Conservation (phyloP, 2,888 invertebrate species). For the Sialis lutaria region DNA sequence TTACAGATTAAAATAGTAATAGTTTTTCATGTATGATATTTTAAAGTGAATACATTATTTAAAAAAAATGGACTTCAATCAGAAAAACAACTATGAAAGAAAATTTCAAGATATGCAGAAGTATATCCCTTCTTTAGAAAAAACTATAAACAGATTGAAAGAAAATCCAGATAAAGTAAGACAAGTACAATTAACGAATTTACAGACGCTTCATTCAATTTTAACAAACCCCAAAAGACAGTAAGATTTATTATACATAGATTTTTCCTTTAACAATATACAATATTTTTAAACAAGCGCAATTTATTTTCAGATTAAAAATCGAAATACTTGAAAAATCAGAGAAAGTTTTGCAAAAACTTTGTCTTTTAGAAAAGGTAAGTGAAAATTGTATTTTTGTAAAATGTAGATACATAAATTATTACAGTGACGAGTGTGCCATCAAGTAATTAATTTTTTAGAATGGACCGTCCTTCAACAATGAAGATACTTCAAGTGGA, state of each 20-base stretch:
- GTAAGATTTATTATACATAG: no score
- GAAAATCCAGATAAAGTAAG: slow-evolving; percentile 29
- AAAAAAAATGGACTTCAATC: no score
- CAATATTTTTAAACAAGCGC: slow-evolving; percentile 2
- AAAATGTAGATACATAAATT: neutral
- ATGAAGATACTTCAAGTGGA: neutral
- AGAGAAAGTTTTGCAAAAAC: slow-evolving; percentile 47
- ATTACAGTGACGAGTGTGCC: neutral
- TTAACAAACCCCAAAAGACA: slow-evolving; percentile 44
- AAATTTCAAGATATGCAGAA: slow-evolving; percentile 49
- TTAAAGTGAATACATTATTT: no score
- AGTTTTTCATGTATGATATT: no score
- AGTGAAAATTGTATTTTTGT: slow-evolving; percentile 12
- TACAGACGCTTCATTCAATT: slow-evolving; percentile 41
- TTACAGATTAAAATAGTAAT: no score
- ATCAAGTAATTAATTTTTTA: neutral
- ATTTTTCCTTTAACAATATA: slow-evolving; percentile 9
- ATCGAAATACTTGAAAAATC: slow-evolving; percentile 48
- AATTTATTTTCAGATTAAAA: slow-evolving; percentile 35
- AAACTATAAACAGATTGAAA: slow-evolving; percentile 46
- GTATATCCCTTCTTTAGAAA: slow-evolving; percentile 56
- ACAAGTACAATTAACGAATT: slow-evolving; percentile 42
- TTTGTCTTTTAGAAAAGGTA: slow-evolving; percentile 50
- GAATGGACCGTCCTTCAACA: neutral
- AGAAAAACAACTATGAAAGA: slow-evolving; percentile 22